Conservation (phyloP, 2,797 vertebrate species). For the Onychomys torridus region DNA sequence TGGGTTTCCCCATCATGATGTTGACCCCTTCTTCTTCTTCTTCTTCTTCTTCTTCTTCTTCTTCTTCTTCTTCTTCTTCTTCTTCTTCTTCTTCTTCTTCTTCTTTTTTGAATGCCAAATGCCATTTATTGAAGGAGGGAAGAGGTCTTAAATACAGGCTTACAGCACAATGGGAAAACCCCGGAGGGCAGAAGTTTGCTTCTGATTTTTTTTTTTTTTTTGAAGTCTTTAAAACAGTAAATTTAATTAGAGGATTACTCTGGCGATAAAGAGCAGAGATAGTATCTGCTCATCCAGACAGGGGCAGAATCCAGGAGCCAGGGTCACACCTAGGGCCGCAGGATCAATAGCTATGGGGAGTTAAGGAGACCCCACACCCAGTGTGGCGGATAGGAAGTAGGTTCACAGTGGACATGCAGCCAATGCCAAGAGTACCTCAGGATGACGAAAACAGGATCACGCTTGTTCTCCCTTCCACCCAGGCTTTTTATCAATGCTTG, state of each 20-base stretch:
- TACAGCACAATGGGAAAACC: no score
- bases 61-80: no score
- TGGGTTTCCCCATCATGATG: no score
- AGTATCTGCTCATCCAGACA: neutral
- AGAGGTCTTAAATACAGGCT: no score
- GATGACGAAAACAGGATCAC: neutral
- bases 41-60: no score
- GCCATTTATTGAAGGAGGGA: no score
- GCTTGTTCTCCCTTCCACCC: neutral
- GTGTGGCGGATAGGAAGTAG: neutral
- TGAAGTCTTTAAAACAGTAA: conserved; percentile 8
- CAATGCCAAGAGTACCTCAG: neutral
- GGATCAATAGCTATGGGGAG: neutral
- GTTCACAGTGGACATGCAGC: neutral
- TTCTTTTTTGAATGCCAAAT: no score
- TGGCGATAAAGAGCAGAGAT: neutral
- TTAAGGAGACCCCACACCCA: neutral
- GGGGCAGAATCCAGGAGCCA: neutral
- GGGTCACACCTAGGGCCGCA: neutral
- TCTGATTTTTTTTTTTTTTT: no score
- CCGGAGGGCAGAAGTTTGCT: no score
- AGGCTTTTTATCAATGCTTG: neutral
- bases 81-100: no score
- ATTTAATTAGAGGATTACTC: neutral
- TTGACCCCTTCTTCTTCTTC: no score